These are phyloP conservation scores for Dolomedes plantarius DNA, from an alignment of 2,888 invertebrate genomes.

Conservation along the genomic window DNA sequence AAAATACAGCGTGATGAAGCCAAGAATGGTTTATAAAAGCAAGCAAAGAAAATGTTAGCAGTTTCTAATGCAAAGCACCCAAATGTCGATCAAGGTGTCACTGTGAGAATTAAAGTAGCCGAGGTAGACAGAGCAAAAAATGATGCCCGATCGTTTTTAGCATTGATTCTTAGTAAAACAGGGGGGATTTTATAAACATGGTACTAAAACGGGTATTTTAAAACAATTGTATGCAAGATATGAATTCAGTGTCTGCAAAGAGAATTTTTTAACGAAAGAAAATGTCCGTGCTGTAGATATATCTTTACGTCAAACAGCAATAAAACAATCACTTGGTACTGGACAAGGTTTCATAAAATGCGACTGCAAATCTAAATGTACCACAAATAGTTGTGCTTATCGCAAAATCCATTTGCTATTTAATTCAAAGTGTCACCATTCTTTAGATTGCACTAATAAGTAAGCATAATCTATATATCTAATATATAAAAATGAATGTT, in stretches of 20 bases:
- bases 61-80: no score
- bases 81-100: no score
- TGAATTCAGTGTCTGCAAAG: neutral
- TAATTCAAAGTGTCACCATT: slow-evolving; percentile 22
- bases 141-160: no score
- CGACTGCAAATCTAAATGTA: slow-evolving; percentile 29
- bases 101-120: no score
- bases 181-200: no score
- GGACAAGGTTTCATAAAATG: slow-evolving; percentile 39
- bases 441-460: slow-evolving; percentile 20
- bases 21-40: no score
- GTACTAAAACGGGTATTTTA: neutral
- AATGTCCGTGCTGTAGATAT: slow-evolving; percentile 24
- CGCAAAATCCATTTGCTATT: slow-evolving; percentile 9
- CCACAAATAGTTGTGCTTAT: slow-evolving; percentile 25
- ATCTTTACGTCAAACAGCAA: slow-evolving; percentile 34
- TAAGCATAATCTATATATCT: slow-evolving; percentile 3
- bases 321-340: slow-evolving; percentile 43
- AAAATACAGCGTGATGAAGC: no score
- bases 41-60: no score
- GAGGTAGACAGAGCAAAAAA: no score
- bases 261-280: neutral
- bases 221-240: neutral
- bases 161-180: no score
- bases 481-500: no score